These are phyloP conservation scores for Tolmerus cingulatus DNA, from an alignment of 2,888 invertebrate species.

Conservation along the genomic window DNA sequence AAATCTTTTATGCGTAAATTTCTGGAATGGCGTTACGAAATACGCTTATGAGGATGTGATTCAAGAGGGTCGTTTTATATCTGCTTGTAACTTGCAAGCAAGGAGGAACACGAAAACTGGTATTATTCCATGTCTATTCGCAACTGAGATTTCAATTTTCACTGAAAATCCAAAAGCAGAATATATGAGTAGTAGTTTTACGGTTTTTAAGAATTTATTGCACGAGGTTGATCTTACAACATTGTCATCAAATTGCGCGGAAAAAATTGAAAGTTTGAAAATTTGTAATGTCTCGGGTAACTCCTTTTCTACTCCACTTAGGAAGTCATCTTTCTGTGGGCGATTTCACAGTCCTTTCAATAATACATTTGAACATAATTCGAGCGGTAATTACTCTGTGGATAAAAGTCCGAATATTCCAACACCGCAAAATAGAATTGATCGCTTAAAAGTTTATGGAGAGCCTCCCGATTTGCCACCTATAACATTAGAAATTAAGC, in stretches of 20 bases:
- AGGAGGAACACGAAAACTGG: constrained; percentile 64
- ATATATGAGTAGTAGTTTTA: constrained; percentile 64
- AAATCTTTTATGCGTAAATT: constrained; percentile 67
- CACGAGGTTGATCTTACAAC: constrained; percentile 51
- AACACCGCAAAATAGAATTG: constrained; percentile 57
- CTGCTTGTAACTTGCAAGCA: constrained; percentile 72
- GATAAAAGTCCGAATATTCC: background rate
- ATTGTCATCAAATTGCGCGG: constrained; percentile 54
- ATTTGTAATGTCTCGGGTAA: background rate
- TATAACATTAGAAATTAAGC: constrained; percentile 58
- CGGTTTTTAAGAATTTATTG: constrained; percentile 62
- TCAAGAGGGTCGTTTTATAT: constrained; percentile 67
- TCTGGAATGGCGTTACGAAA: constrained; percentile 67
- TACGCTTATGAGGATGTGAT: constrained; percentile 68
- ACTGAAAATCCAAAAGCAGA: constrained; percentile 69
- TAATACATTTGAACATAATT: background rate
- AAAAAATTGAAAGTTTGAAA: constrained; percentile 52
- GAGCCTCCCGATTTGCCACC: constrained; percentile 68
- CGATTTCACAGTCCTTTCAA: background rate
- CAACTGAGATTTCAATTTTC: constrained; percentile 70
- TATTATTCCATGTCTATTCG: constrained; percentile 68
- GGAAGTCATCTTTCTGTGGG: background rate
- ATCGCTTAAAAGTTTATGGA: constrained; percentile 66
- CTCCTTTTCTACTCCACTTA: background rate
- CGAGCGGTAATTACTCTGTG: background rate